Evolutionary conservation across 2,888 invertebrate genomes (phyloP).

Genomic region (Leptodirus hochenwartii): DNA sequence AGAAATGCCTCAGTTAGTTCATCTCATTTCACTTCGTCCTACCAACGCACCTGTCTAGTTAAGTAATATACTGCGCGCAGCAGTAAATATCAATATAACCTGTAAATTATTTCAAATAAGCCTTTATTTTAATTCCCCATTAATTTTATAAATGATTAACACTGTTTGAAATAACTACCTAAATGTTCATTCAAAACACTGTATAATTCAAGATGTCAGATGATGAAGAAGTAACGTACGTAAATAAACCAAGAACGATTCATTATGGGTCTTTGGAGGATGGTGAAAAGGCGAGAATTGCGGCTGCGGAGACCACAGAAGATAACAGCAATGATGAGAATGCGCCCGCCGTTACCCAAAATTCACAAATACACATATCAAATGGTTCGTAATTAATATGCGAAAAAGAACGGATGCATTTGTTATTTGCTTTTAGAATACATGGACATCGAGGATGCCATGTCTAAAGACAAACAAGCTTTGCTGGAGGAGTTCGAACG

Average conservation of each 20-base stretch:
- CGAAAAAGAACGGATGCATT: background rate
- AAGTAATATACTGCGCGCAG: no score
- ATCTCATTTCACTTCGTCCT: no score
- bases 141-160: no score
- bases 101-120: no score
- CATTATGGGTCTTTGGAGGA: constrained; percentile 88
- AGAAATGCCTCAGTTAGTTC: no score
- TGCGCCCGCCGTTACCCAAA: constrained; percentile 34
- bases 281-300: constrained; percentile 52
- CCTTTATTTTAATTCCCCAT: no score
- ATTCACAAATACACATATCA: constrained; percentile 46
- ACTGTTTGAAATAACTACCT: no score
- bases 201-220: constrained; percentile 48
- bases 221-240: constrained; percentile 56
- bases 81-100: no score
- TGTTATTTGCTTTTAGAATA: constrained; percentile 35
- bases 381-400: constrained; percentile 31
- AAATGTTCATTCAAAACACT: no score
- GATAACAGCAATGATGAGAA: constrained; percentile 36
- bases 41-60: no score
- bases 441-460: constrained; percentile 74
- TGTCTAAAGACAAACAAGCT: constrained; percentile 77
- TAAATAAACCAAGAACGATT: constrained; percentile 57
- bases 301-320: constrained; percentile 38
- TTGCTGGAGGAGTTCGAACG: constrained; percentile 92